phyloP scores from a whole-genome alignment of 2,888 invertebrate species.

The Megalurothrips usitatus region DNA sequence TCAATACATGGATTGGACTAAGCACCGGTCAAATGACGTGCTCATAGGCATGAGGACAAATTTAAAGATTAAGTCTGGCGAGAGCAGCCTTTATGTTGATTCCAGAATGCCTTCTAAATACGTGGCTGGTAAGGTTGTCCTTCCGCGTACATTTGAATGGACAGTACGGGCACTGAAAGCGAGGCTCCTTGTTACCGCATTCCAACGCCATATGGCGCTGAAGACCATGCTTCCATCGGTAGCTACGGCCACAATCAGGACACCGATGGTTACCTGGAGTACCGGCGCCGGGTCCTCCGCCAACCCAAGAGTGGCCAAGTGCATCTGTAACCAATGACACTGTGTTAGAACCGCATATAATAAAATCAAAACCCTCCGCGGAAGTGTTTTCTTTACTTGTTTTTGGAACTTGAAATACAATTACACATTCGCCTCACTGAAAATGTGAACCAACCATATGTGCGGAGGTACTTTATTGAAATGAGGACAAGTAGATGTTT shows the following conservation, averaged over 20 bases:
- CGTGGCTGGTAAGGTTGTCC: conserved; percentile 29
- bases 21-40: too few relatives aligned
- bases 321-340: neutral
- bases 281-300: neutral
- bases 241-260: conserved; percentile 31
- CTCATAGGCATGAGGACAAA: too few relatives aligned
- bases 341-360: neutral
- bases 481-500: too few relatives aligned
- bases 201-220: conserved; percentile 36
- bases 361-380: neutral
- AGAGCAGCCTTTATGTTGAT: conserved; percentile 4
- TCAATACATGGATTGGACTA: too few relatives aligned
- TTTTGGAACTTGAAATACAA: neutral
- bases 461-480: too few relatives aligned
- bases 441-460: too few relatives aligned
- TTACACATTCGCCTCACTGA: too few relatives aligned
- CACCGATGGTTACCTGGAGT: conserved; percentile 30
- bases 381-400: neutral
- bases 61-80: neutral
- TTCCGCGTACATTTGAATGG: conserved; percentile 35
- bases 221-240: conserved; percentile 34
- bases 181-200: conserved; percentile 36
- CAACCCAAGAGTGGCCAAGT: neutral
- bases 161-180: conserved; percentile 36
- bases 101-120: neutral